A percentile compares a stretch with the other conserved stretches of the same genome.
Evolutionary conservation across 2,888 invertebrate genomes (phyloP).

Genomic region (Lycophotia porphyrea): DNA sequence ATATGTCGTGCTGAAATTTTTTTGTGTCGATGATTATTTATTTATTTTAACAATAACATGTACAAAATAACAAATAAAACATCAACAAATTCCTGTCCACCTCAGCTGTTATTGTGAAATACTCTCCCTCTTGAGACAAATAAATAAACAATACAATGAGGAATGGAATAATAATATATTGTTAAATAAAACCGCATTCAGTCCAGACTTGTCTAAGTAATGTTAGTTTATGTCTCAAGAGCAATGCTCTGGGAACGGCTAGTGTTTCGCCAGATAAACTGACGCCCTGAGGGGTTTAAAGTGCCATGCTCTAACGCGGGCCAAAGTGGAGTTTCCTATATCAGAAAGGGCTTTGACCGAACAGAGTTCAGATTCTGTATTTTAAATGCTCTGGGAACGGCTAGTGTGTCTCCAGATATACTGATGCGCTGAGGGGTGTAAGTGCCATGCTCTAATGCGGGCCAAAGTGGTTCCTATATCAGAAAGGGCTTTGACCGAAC

Average conservation of each 20-base stretch:
- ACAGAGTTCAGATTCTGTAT: neutral
- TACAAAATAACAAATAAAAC: constrained; percentile 23
- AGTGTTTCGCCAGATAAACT: constrained; percentile 55
- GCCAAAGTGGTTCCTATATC: too few relatives aligned
- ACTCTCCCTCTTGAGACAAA: constrained; percentile 38
- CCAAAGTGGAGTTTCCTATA: constrained; percentile 28
- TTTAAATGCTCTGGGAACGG: too few relatives aligned
- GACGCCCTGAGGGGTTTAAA: constrained; percentile 51
- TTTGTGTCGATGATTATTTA: neutral
- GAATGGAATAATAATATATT: constrained; percentile 42
- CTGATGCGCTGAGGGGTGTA: too few relatives aligned
- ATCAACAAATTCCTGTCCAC: constrained; percentile 11
- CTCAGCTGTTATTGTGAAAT: constrained; percentile 29
- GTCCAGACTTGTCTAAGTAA: constrained; percentile 54
- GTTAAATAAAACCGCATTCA: constrained; percentile 44
- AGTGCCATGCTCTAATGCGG: too few relatives aligned
- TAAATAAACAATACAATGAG: constrained; percentile 37
- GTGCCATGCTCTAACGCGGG: constrained; percentile 30
- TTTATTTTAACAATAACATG: neutral
- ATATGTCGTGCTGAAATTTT: neutral
- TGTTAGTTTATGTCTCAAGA: constrained; percentile 60
- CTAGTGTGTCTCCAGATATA: too few relatives aligned
- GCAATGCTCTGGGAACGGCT: constrained; percentile 59
- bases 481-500: constrained; percentile 28
- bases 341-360: constrained; percentile 28